Base-by-base conservation (phyloP, 1,140 invertebrate species). In the Bacillus rossius region DNA sequence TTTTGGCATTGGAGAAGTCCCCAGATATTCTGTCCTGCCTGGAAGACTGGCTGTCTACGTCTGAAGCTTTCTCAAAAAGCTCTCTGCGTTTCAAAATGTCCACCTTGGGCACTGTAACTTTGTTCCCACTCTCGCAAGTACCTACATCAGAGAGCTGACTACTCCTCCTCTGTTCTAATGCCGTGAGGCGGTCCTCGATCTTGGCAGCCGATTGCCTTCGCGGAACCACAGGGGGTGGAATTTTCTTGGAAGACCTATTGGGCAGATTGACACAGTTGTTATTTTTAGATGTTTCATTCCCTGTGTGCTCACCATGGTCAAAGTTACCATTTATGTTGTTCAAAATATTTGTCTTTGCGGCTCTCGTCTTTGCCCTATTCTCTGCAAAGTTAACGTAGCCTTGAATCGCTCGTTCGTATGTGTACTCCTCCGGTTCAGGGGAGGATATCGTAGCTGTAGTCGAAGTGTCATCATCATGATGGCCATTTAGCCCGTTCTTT, bases 371-470 rank as follows among this genome's bases (percentile, higher is more conserved):
- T 14, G 64, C 66, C 58, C 68, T 65, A 71, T 74, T 65, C 72
- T 87, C 67, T 76, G 83, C 43, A 78, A 78, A 57, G 86, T 88
- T 66, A 55, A 90, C 87, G 69, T 92, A 92, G 59, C 86, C 85
- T 65, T 90, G 87, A 60, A 92, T 92, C 57, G 89, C 89, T 61
- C 88, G 84, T 71, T 92, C 90, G 70, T 91, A 92, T 1, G 89
- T 91, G 71, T 92, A 92, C 68, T 92, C 89, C 61, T 87, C 84
- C 40, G 50, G 47, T 19, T 56, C 59, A 17, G 50, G 38, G 55
- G 63, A 59, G 62, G 57, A 37, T 23, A 61, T 57, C 62, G 29
- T 64, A 62, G 58, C 61, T 67, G 40, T 50, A 57, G 50, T 66
- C 61, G 47, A 69, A 67, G 16, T 0, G 59, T 49, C 37, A 54